phyloP scores from a whole-genome alignment of 2,113 vertebrate species.

The Eolophus roseicapilla region DNA sequence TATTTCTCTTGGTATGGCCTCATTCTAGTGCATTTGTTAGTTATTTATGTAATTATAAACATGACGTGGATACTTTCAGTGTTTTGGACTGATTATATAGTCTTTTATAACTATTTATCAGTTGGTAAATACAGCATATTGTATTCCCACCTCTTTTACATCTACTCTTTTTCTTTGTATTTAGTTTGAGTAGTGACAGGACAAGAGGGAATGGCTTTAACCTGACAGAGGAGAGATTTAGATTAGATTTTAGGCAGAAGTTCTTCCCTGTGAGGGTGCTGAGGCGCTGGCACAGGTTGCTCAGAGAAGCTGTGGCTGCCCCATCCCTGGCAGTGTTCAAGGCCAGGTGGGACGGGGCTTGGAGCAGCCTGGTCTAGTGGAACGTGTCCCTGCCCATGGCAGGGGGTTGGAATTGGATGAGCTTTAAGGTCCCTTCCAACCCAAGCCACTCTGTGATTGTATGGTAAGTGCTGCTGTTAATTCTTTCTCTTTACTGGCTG shows the following conservation, averaged over 20 bases:
- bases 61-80: rapidly evolving
- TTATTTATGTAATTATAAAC: not conserved
- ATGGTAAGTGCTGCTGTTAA: not conserved
- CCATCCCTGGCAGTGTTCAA: not conserved
- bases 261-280: not conserved
- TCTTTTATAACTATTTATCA: not conserved
- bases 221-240: not conserved
- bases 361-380: not conserved
- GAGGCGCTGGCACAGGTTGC: not conserved
- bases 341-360: not conserved
- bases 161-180: not conserved
- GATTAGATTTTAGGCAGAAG: not conserved
- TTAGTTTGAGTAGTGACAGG: not conserved
- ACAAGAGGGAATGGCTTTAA: not conserved
- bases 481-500: not conserved
- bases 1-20: not conserved
- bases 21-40: not conserved
- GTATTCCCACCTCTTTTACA: not conserved
- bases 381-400: not conserved
- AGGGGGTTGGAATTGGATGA: not conserved
- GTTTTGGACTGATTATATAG: not conserved
- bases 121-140: rapidly evolving
- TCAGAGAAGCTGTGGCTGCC: not conserved
- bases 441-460: not conserved
- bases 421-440: not conserved